Conservation (phyloP, 64 coral and sea anemone genomes). For the Dendrophyllia cribrosa region DNA sequence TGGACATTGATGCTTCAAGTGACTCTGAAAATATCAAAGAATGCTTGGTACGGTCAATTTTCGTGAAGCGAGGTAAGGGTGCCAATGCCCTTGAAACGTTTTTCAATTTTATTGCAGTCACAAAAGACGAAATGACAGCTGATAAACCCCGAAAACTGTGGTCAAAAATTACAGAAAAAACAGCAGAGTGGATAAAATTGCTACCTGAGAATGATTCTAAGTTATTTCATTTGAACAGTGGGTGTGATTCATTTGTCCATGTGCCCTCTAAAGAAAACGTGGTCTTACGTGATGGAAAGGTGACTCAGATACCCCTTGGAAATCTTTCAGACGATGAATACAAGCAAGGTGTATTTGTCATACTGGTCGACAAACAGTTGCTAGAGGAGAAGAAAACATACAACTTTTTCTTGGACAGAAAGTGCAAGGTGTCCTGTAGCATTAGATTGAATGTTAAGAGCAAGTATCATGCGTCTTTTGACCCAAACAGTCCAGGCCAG, state of each 20-base stretch:
- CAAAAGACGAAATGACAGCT: background rate
- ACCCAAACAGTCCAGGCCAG: background rate
- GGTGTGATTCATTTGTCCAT: background rate
- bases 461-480: slow-evolving; percentile 21
- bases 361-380: background rate
- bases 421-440: background rate
- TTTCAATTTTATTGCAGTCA: slow-evolving; percentile 52
- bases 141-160: slow-evolving; percentile 16
- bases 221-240: background rate
- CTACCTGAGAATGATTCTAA: background rate
- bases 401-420: slow-evolving; percentile 11
- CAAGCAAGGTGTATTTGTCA: background rate
- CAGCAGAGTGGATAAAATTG: slow-evolving; percentile 29
- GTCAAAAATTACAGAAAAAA: slow-evolving; percentile 18
- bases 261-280: background rate
- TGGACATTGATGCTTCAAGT: background rate
- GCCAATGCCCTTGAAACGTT: slow-evolving; percentile 46
- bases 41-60: slow-evolving; percentile 46
- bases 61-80: slow-evolving; percentile 23
- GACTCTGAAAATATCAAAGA: background rate
- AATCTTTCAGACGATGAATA: background rate
- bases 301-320: background rate
- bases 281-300: too few relatives aligned
- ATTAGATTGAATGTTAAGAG: background rate
- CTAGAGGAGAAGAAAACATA: background rate